Percentiles rank a stretch among this genome's conserved stretches.
phyloP scores from a whole-genome alignment of 2,113 vertebrate species.

The Pelvicachromis taeniatus region DNA sequence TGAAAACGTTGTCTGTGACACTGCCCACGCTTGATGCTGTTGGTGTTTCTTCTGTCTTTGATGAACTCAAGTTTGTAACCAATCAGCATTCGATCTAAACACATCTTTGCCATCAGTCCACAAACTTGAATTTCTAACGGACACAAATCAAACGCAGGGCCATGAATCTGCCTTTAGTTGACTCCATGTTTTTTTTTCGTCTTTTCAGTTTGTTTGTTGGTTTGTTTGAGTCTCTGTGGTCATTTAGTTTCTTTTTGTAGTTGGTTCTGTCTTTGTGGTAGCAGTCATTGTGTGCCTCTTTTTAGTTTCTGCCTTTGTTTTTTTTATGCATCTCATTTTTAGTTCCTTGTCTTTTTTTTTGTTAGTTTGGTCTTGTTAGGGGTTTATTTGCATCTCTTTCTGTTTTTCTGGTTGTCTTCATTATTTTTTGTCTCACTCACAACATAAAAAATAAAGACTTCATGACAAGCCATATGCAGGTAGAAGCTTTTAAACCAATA shows the following conservation, averaged over 20 bases:
- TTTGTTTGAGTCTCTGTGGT: background rate
- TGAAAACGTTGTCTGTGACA: background rate
- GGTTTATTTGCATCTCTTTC: background rate
- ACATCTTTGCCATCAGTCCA: background rate
- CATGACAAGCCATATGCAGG: background rate
- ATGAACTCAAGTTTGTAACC: background rate
- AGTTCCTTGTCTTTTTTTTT: background rate
- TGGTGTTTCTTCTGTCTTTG: background rate
- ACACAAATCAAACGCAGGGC: background rate
- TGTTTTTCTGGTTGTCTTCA: background rate
- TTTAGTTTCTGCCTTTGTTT: background rate
- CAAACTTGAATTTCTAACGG: background rate
- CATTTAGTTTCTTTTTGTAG: background rate
- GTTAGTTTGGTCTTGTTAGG: background rate
- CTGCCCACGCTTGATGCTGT: background rate
- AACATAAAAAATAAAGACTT: accelerated
- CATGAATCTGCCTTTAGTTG: background rate
- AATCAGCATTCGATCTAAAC: background rate
- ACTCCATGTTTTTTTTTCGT: background rate
- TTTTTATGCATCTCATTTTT: background rate
- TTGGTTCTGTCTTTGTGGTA: background rate
- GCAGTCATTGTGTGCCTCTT: background rate
- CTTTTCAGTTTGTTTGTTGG: background rate
- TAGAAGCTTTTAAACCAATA: background rate
- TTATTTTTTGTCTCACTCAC: background rate